Evolutionary conservation across 2,113 vertebrate genomes (phyloP).

Genomic region (Alouatta palliata): DNA sequence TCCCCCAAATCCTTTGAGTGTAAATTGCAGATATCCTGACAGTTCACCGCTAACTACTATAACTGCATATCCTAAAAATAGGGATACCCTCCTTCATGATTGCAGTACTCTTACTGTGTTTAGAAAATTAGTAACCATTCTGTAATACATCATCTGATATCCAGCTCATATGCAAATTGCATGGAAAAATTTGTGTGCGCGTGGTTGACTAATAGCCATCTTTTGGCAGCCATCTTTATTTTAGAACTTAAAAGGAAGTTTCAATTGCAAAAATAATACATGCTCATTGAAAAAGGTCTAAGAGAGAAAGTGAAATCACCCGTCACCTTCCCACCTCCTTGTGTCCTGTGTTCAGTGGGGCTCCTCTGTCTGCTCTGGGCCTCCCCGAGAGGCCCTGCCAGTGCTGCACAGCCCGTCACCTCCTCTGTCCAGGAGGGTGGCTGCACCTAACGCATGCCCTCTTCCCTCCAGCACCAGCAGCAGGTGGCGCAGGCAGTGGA

Average conservation of each 20-base stretch:
- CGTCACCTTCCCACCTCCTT: fast-evolving
- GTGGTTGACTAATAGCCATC: not conserved
- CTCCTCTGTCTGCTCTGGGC: not conserved
- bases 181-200: fast-evolving
- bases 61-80: fast-evolving
- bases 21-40: not conserved
- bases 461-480: constrained; percentile 93
- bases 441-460: not conserved
- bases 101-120: fast-evolving
- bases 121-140: not conserved
- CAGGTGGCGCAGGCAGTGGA: constrained; percentile 99
- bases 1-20: not conserved
- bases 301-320: not conserved
- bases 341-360: too few relatives aligned
- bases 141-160: too few relatives aligned
- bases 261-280: not conserved
- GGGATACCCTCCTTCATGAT: not conserved
- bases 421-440: not conserved
- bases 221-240: not conserved
- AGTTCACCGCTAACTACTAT: not conserved
- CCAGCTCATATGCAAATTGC: not conserved
- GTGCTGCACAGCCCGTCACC: not conserved
- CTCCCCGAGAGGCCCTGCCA: not conserved
- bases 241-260: not conserved
- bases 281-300: not conserved